Conservation (phyloP, 2,888 invertebrate genomes). For the Mythimna ferrago region DNA sequence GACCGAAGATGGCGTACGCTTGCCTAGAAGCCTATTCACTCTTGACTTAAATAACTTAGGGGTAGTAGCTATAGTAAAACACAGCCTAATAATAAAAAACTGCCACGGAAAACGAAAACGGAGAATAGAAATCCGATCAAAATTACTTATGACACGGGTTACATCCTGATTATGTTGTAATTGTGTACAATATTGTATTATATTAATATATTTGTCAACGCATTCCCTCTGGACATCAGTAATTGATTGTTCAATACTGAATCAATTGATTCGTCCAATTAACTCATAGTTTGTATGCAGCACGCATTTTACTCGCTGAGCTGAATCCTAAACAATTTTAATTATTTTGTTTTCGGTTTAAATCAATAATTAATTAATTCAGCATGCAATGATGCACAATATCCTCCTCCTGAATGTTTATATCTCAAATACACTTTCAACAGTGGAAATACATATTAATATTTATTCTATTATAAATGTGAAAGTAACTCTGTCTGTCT, state of each 20-base stretch:
- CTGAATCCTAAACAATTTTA: conserved; percentile 34
- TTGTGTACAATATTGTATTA: background rate
- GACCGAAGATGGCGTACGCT: no score
- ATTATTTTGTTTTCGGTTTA: conserved; percentile 16
- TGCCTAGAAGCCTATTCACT: no score
- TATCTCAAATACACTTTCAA: background rate
- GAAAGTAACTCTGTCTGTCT: no score
- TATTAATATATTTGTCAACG: no score
- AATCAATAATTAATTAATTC: conserved; percentile 14
- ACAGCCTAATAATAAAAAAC: no score
- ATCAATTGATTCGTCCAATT: conserved; percentile 29
- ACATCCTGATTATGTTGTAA: background rate
- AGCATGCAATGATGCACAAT: background rate
- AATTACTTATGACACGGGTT: background rate
- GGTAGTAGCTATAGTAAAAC: no score
- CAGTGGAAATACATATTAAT: no score
- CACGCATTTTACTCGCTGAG: background rate
- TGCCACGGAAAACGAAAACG: no score
- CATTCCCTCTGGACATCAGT: conserved; percentile 11
- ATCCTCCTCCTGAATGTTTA: background rate
- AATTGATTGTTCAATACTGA: conserved; percentile 29
- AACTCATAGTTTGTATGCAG: conserved; percentile 34
- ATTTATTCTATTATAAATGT: no score
- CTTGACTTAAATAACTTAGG: no score
- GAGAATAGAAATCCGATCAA: no score